Base-by-base conservation (phyloP, 2,888 invertebrate species). In the Acrobasis repandana region DNA sequence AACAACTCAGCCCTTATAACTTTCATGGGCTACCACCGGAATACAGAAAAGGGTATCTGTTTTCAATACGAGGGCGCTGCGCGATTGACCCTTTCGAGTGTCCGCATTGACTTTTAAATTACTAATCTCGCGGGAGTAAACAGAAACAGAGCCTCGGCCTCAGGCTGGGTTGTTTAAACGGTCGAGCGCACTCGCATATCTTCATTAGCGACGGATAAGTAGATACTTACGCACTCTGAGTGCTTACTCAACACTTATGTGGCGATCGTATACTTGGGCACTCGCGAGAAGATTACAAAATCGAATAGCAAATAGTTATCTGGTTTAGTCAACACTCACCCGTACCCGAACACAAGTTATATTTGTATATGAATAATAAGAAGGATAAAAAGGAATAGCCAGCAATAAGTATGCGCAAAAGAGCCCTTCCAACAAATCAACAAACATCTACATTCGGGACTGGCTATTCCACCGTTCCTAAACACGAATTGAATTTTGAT, bases 61-160 rank as follows among this genome's bases (percentile, higher is more conserved):
- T 92, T 91, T 90, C 90, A 91, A 91, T 91, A 91, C 88, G 82
- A 78, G 84, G 81, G 73, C 79, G 82, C 85, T 80, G 83, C 85
- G 82, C 90, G 91, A 91, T 90, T 91, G 91, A 91, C 91, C 91
- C 90, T 90, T 89, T 88, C 79, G 88, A 91, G 90, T 90, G 89
- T 92, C 88, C 87, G 88, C 90, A 92, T 92, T 92, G 91, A 92
- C 92, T 92, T 92, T 92, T 92, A 92, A 92, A 92, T 92, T 92
- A 90, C 88, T 91, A 91, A 92, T 91, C 90, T 88, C 86, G 90
- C 85, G 87, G 79, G 89, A 82, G 86, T 79, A 90, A 90, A 91
- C 83, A 89, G 86, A 82, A 83, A 82, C 82, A 83, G 79, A 73
- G 84, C 83, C 87, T 82, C 79, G 75, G 83, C 28, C 28, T 28